Evolutionary conservation across 2,888 invertebrate genomes (phyloP).

Genomic region (Zygogramma bicolorata): DNA sequence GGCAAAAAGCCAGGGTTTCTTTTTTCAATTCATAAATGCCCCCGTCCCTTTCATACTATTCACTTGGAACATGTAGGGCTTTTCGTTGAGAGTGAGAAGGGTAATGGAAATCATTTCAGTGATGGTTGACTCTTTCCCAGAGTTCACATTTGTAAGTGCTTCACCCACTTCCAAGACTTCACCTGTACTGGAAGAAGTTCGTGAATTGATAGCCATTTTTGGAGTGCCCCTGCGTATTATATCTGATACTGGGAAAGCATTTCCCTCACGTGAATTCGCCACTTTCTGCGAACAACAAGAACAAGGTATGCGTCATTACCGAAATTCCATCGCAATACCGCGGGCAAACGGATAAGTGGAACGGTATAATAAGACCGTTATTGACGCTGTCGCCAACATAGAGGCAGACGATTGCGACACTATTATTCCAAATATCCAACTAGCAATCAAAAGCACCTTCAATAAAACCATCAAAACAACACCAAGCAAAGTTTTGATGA

Average conservation of each 20-base stretch:
- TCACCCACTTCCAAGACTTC: not conserved
- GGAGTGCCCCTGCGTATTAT: not conserved
- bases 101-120: constrained; percentile 29
- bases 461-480: no score
- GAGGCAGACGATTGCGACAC: not conserved
- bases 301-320: constrained; percentile 23
- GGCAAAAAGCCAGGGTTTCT: constrained; percentile 27
- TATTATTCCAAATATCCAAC: not conserved
- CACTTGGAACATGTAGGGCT: constrained; percentile 36
- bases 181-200: not conserved
- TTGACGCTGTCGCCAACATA: not conserved
- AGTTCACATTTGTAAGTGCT: constrained; percentile 27
- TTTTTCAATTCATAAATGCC: constrained; percentile 34
- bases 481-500: no score
- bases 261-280: constrained; percentile 22
- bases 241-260: not conserved
- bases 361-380: constrained; percentile 19
- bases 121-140: constrained; percentile 27
- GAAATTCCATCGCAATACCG: constrained; percentile 33
- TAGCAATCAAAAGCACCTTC: not conserved
- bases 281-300: constrained; percentile 18
- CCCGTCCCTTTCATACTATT: constrained; percentile 40
- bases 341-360: constrained; percentile 43
- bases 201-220: not conserved
- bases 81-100: constrained; percentile 29